Base-by-base conservation (phyloP, 2,113 vertebrate genomes). In the Chroicocephalus ridibundus region DNA sequence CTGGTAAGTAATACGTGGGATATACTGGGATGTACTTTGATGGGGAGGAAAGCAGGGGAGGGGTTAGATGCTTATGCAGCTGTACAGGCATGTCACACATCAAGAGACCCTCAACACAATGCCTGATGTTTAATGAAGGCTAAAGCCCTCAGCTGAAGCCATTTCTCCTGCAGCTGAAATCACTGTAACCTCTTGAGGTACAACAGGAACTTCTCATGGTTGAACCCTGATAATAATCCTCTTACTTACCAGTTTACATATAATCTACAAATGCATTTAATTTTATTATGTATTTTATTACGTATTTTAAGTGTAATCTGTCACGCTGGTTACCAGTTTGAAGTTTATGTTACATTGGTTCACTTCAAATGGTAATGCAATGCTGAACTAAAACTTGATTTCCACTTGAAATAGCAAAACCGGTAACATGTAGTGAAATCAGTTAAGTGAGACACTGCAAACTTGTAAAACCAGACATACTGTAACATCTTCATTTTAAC, bases 401-500 rank as follows among this genome's bases (percentile, higher is more conserved):
- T 93, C 87, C 26, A 49, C 24, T 66, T 62, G 34, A 74, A 94
- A 78, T 5, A 81, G 40, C 13, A 70, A 78, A 65, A 81, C 21
- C 2, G 1, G 12, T 40, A 61, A 15, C 40, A 61, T 0, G 8
- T 11, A 17, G 3, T 3, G 3, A 62, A 65, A 68, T 17, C 5
- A 75, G 12, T 49, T n/a, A 54, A 24, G 20, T 29, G 38, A 44
- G 40, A 46, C 25, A 42, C 15, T 16, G 31, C 15, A 84, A 70
- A 42, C 19, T 12, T n/a, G 27, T 34, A 27, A 65, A 74, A 75
- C 27, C 11, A 81, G 51, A 60, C 25, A 66, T n/a, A 54, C 11
- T 17, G 7, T 16, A 58, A 52, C 0, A 2, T 7, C 17, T 91
- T 70, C 36, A 27, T 26, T 12, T 44, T 31, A 70, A 55, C 18